Conservation (phyloP, 2,113 vertebrate genomes). For the Ctenomys sociabilis region DNA sequence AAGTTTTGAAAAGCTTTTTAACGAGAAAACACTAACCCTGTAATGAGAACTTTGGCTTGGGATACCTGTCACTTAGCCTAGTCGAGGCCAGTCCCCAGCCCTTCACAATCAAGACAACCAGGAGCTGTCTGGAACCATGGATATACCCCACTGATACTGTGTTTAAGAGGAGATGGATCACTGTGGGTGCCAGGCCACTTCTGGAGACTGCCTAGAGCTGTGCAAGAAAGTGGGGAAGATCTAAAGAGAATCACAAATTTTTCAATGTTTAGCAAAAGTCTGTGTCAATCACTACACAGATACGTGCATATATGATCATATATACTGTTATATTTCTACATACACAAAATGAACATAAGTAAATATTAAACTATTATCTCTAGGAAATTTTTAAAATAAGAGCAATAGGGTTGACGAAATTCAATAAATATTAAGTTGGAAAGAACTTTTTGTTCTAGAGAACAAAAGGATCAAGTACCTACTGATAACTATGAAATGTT, state of each 20-base stretch:
- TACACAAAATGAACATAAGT: not conserved
- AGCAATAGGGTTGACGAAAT: not conserved
- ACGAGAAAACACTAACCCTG: not conserved
- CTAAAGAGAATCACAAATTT: constrained; percentile 6
- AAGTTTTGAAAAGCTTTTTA: not conserved
- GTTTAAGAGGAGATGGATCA: not conserved
- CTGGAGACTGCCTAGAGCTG: not conserved
- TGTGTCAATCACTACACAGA: not conserved
- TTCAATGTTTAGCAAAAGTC: not conserved
- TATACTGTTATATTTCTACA: not conserved
- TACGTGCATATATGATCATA: not conserved
- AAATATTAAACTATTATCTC: not conserved
- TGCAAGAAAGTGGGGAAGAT: not conserved
- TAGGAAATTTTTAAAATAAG: not conserved
- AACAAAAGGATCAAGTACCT: not conserved
- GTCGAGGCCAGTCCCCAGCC: not conserved
- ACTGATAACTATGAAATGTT: not conserved
- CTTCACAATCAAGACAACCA: not conserved
- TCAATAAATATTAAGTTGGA: not conserved
- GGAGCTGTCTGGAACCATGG: not conserved
- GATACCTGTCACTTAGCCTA: not conserved
- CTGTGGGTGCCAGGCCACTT: not conserved
- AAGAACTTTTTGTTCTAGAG: not conserved
- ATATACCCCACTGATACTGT: not conserved
- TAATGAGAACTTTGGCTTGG: not conserved